A percentile compares a stretch with the other conserved stretches of the same genome.
These are phyloP conservation scores for Boulengeromyrus knoepffleri DNA, from an alignment of 2,113 vertebrate species.

Conservation along the genomic window DNA sequence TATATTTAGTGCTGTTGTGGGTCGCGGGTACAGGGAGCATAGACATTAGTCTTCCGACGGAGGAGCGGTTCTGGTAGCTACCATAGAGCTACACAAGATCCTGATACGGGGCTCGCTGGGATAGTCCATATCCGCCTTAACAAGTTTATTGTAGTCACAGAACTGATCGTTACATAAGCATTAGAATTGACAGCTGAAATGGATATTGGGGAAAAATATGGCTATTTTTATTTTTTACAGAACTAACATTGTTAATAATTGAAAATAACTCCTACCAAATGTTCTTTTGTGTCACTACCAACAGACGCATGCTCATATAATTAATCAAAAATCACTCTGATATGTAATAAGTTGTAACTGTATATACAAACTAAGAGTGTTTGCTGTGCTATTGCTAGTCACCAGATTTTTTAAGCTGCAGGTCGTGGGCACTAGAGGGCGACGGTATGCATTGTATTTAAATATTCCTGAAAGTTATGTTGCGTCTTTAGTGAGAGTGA, in stretches of 20 bases:
- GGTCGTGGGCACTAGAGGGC: not conserved
- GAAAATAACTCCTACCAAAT: not conserved
- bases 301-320: not conserved
- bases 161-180: not conserved
- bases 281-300: not conserved
- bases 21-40: not conserved
- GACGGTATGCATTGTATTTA: not conserved
- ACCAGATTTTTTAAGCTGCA: not conserved
- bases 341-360: not conserved
- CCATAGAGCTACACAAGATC: conserved; percentile 13
- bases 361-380: not conserved
- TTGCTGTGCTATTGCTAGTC: not conserved
- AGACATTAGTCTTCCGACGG: not conserved
- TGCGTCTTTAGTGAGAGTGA: not conserved
- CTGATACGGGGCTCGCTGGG: conserved; percentile 9
- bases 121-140: conserved; percentile 13
- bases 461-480: not conserved
- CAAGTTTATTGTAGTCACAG: not conserved
- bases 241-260: not conserved
- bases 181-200: not conserved
- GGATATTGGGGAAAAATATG: not conserved
- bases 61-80: conserved; percentile 5
- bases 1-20: not conserved
- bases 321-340: not conserved
- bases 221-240: not conserved